Evolutionary conservation across 2,113 vertebrate genomes (phyloP).

Genomic region (Myrmecophaga tridactyla): DNA sequence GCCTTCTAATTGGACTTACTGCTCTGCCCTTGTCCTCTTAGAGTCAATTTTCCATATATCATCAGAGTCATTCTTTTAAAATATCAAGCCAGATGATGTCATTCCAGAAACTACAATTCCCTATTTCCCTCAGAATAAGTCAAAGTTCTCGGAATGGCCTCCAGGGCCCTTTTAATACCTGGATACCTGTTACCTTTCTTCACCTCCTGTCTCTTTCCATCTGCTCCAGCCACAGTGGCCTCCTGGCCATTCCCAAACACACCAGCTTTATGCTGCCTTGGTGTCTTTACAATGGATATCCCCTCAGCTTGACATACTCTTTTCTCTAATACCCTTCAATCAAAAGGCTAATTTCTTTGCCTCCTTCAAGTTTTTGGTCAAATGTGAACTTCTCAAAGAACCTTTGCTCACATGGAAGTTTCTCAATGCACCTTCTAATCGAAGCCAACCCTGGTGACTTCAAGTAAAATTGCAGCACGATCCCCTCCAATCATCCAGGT

Average conservation of each 20-base stretch:
- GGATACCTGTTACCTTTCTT: not conserved
- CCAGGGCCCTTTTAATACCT: fast-evolving
- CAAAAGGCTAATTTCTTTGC: not conserved
- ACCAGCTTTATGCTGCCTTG: not conserved
- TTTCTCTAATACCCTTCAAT: not conserved
- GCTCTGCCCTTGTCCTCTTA: not conserved
- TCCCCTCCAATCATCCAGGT: not conserved
- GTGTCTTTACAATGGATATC: not conserved
- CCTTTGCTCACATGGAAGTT: not conserved
- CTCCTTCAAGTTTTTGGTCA: not conserved
- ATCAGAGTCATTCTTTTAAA: not conserved
- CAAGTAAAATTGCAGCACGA: not conserved
- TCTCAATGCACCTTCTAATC: not conserved
- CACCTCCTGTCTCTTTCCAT: not conserved
- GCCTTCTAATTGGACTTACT: too few species aligned
- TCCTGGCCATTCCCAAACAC: not conserved
- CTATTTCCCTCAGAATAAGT: not conserved
- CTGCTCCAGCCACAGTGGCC: not conserved
- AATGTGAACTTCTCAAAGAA: not conserved
- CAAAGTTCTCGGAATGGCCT: not conserved
- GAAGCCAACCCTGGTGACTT: not conserved
- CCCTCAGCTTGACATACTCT: too few species aligned
- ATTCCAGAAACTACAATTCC: not conserved
- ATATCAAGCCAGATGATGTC: not conserved
- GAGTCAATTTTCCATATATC: not conserved